Evolutionary conservation across 2,888 invertebrate genomes (phyloP), one percentile per base, ranked within the genome.

Genomic region (Pristionchus fissidentatus): DNA sequence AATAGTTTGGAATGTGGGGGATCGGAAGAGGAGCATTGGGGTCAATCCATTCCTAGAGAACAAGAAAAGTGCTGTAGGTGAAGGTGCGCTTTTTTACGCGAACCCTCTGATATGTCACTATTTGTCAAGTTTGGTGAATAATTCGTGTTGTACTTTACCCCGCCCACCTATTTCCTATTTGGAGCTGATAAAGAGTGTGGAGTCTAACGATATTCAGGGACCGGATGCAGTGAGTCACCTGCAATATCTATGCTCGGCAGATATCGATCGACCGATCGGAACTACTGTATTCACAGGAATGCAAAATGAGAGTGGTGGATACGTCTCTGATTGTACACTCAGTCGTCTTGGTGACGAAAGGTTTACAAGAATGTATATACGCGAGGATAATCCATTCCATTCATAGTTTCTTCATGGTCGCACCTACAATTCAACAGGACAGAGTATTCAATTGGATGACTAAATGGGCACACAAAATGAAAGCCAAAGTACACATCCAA

Each of bases 371-470:
- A 77, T 22, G 32, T 35, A 29, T 3, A 52, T 26, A n/a, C 10
- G 62, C 29, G 32, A 62, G 29, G 62, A 43, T 13, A 22, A n/a
- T n/a, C 43, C 3, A 73, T 22, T 43, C n/a, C 80, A 85, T 93
- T 83, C 93, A n/a, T n/a, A 97, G 97, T 92, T 98, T 96, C 92
- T 97, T 98, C 96, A 96, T 98, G 96, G 97, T 98, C 88, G 97
- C 97, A 0, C 98, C 98, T 0, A 97, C 97, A 0, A 96, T 97
- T 86, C 98, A 98, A 92, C 98, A 98, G 94, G 97, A 97, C 0
- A 95, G 98, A 1, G 96, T 97, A 91, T 94, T 94, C 88, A 94
- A 95, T 38, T 98, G 98, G 98, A 94, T 98, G 84, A 95, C 95
- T 32, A 95, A 97, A 92, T 90, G 91, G 91, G 88, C 88, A 15